Base-by-base conservation (phyloP, 2,888 invertebrate species). In the Drosophila trichaetosa region DNA sequence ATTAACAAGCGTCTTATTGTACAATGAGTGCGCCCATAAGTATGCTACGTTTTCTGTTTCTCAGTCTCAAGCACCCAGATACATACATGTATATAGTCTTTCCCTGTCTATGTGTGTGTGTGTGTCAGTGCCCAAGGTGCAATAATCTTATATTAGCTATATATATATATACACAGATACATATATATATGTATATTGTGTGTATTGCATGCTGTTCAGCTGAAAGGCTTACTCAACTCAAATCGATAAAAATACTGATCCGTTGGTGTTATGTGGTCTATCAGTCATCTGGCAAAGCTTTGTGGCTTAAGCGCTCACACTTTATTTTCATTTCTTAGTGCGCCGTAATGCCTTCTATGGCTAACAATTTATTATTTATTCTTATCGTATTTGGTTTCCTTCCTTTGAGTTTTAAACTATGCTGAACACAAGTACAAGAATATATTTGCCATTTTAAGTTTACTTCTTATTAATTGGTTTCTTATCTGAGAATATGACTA, bases 1-100 rank as follows among this genome's bases (percentile, higher is more conserved):
- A 80, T 83, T 83, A 83, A 80, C 80, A 86, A 83, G 83, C 83
- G 83, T 73, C 86, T 85, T 86, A 69, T 66, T 70, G 69, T 68
- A 70, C 80, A 73, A 79, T 73, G 81, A 57, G 84, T 59, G 73
- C 83, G 67, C 83, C 33, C 80, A 78, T 79, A 88, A 85, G 86
- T 88, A 86, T 86, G 86, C 86, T 80, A 83, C 69, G 68, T 69
- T 83, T 84, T 76, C 42, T 57, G 69, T 46, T 31, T 21, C 62
- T 61, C 64, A 31, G 11, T 40, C 59, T 34, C 27, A 77, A n/a
- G n/a, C 38, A 49, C 24, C 0, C 42, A 60, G 16, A 42, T 31
- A 51, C 34, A 57, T 36, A 27, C 27, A 27, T 24, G 24, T 24
- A 13, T 31, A 51, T 21, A 24, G 8, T 31, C 18, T 27, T 18